These are phyloP conservation scores for Misgurnus anguillicaudatus DNA, from an alignment of 2,113 vertebrate genomes.

Conservation along the genomic window DNA sequence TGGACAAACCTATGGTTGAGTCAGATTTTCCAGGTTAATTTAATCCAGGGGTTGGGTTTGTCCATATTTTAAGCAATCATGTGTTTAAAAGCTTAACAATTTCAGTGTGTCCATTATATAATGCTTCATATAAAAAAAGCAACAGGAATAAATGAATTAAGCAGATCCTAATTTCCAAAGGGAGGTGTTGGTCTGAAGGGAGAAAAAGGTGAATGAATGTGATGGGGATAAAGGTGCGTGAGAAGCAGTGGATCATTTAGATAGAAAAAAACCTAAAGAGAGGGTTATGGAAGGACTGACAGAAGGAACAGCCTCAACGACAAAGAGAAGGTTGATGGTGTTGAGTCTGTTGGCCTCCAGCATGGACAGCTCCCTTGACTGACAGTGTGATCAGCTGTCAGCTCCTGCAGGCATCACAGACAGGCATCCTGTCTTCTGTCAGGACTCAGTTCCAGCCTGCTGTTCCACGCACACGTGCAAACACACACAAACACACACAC, in stretches of 20 bases:
- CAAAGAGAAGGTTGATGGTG: slow-evolving; percentile 64
- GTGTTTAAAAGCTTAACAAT: too few relatives aligned
- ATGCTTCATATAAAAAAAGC: too few relatives aligned
- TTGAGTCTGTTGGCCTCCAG: slow-evolving; percentile 60
- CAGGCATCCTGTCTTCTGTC: slow-evolving; percentile 92
- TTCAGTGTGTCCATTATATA: too few relatives aligned
- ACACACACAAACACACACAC: slow-evolving; percentile 65
- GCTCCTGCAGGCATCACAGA: slow-evolving; percentile 87
- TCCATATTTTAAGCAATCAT: too few relatives aligned
- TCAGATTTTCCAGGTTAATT: too few relatives aligned
- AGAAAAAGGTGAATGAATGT: not conserved
- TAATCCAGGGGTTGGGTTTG: too few relatives aligned
- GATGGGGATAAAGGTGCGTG: not conserved
- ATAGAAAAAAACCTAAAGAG: not conserved
- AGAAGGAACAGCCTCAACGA: slow-evolving; percentile 64
- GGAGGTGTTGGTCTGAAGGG: not conserved
- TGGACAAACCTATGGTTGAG: too few relatives aligned
- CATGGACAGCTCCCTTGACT: slow-evolving; percentile 74
- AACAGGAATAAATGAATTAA: too few relatives aligned
- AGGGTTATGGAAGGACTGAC: not conserved
- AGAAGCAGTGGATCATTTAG: slow-evolving; percentile 6
- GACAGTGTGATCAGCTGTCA: slow-evolving; percentile 92
- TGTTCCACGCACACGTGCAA: slow-evolving; percentile 86
- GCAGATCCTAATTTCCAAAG: not conserved
- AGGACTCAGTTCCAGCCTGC: slow-evolving; percentile 94